Evolutionary conservation across 2,113 vertebrate species (phyloP).

Genomic region (Corythornis vintsioides): DNA sequence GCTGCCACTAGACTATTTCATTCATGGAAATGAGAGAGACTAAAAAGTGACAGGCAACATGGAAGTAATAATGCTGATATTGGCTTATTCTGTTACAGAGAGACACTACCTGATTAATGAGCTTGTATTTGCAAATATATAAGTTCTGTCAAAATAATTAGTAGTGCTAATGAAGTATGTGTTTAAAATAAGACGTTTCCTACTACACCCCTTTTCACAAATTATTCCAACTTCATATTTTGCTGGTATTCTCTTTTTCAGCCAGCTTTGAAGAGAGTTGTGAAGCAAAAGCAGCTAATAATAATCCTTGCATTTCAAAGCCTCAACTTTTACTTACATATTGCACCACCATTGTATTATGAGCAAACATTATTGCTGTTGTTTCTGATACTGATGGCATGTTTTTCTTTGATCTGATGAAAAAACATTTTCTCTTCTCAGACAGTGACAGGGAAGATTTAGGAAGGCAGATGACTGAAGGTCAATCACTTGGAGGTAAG

Average conservation of each 20-base stretch:
- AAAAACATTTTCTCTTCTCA: neutral
- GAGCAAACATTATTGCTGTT: neutral
- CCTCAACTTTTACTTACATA: neutral
- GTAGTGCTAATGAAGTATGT: neutral
- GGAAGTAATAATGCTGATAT: neutral
- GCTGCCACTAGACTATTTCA: neutral
- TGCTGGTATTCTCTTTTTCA: neutral
- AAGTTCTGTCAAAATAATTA: neutral
- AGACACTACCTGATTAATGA: neutral
- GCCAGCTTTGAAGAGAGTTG: neutral
- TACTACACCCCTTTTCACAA: neutral
- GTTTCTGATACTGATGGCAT: neutral
- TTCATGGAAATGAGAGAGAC: neutral
- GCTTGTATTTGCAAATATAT: neutral
- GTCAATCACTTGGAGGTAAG: constrained; percentile 1
- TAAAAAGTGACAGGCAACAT: neutral
- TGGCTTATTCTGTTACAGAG: neutral
- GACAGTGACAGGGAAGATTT: neutral
- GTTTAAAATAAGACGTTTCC: neutral
- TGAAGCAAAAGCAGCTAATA: neutral
- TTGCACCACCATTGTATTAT: neutral
- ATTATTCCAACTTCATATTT: neutral
- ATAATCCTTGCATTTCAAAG: neutral
- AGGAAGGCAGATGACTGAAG: constrained; percentile 6
- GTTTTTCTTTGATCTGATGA: neutral